Base-by-base conservation (phyloP, 2,797 vertebrate species). In the Bovichtus diacanthus region DNA sequence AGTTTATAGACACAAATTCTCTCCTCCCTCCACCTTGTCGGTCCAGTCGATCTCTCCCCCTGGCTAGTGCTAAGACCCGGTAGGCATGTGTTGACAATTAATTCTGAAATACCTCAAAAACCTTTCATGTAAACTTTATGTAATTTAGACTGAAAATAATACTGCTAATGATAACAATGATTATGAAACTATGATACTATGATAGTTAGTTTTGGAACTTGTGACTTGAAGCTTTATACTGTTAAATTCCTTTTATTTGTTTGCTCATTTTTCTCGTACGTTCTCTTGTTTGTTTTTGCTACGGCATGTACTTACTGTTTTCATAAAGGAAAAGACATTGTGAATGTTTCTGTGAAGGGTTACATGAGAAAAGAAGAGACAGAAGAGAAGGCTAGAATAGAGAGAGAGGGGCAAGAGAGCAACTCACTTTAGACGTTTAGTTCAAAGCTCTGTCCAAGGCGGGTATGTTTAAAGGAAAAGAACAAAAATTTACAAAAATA, bases 221-320 rank as follows among this genome's bases (percentile, higher is more conserved):
- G 97, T 98, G 97, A 98, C 98, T 99, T 97, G 96, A 99, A 99
- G 97, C 97, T 99, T 99, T 98, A 96, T 99, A 98, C 97, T 96
- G 96, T 98, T 97, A 96, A 96, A 97, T 94, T 96, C 95, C 95
- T 96, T 97, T 92, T 95, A 96, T 96, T 96, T 92, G 94, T 94
- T 94, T 87, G 92, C 93, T 93, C 93, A 92, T 92, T 93, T 93
- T 91, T 91, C 93, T 94, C 56, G 90, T 92, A 92, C 65, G 85
- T 94, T 63, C 82, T 88, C 87, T 88, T 13, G 72, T 93, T 94
- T 88, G 83, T 92, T 93, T n/a, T 93, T 93, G 92, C 93, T 93
- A 93, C 93, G 94, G 93, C 94, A 94, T 95, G 93, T 94, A 94
- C 91, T 93, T 90, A 93, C 89, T 94, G 93, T 94, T 92, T 93